These are phyloP conservation scores for Meriones unguiculatus DNA, from an alignment of 2,113 vertebrate species.

Conservation along the genomic window DNA sequence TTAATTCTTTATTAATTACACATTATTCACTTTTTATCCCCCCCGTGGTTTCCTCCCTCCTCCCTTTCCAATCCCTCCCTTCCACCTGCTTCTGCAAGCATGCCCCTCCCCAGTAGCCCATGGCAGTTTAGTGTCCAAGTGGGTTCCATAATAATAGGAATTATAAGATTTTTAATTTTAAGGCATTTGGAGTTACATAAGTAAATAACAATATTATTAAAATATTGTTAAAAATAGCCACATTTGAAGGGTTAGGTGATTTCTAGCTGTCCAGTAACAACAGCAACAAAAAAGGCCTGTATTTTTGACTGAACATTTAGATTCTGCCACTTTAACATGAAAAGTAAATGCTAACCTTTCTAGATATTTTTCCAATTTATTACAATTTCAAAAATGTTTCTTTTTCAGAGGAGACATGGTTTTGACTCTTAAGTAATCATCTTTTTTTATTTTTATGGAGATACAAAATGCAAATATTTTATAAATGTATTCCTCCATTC, in stretches of 20 bases:
- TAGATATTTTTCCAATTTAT: not conserved
- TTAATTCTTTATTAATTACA: too few species aligned
- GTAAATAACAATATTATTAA: not conserved
- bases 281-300: not conserved
- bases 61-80: too few species aligned
- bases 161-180: not conserved
- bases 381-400: not conserved
- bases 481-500: not conserved
- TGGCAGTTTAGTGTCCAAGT: too few species aligned
- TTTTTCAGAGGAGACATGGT: not conserved
- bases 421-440: not conserved
- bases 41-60: too few species aligned
- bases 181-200: not conserved
- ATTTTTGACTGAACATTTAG: not conserved
- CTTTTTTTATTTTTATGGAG: not conserved
- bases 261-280: not conserved
- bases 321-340: not conserved
- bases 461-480: not conserved
- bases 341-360: not conserved
- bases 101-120: too few species aligned
- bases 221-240: not conserved
- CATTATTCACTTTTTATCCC: too few species aligned
- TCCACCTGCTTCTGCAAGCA: too few species aligned
- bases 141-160: too few species aligned
- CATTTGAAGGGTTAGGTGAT: not conserved